Evolutionary conservation across 2,113 vertebrate species (phyloP).

Genomic region (Acinonyx jubatus): DNA sequence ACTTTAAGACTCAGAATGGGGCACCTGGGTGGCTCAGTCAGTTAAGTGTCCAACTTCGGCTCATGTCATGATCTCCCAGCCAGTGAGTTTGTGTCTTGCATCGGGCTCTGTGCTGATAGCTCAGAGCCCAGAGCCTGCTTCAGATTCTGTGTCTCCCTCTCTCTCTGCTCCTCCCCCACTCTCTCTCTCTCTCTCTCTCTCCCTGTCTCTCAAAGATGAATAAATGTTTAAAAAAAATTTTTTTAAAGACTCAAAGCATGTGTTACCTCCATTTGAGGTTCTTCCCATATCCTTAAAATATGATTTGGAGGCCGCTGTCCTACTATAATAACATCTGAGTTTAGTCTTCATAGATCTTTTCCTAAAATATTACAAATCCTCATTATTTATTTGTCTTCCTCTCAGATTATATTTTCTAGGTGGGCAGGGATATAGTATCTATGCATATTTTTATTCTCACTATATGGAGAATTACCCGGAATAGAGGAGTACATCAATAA

Average conservation of each 20-base stretch:
- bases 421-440: not conserved
- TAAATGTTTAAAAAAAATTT: too few species aligned
- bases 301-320: not conserved
- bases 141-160: too few species aligned
- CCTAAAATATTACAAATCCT: not conserved
- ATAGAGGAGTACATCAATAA: slow-evolving; percentile 35
- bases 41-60: too few species aligned
- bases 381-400: not conserved
- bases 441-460: not conserved
- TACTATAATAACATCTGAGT: not conserved
- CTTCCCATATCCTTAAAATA: not conserved
- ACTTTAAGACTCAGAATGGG: not conserved
- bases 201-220: too few species aligned
- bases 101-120: too few species aligned
- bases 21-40: too few species aligned
- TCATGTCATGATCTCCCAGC: too few species aligned
- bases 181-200: too few species aligned
- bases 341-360: not conserved
- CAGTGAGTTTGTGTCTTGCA: too few species aligned
- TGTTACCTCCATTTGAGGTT: not conserved
- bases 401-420: not conserved
- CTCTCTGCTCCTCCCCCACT: too few species aligned
- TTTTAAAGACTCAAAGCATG: not conserved
- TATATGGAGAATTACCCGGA: not conserved
- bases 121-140: too few species aligned